Conservation (phyloP, 2,888 invertebrate genomes). For the Diarsia mendica region DNA sequence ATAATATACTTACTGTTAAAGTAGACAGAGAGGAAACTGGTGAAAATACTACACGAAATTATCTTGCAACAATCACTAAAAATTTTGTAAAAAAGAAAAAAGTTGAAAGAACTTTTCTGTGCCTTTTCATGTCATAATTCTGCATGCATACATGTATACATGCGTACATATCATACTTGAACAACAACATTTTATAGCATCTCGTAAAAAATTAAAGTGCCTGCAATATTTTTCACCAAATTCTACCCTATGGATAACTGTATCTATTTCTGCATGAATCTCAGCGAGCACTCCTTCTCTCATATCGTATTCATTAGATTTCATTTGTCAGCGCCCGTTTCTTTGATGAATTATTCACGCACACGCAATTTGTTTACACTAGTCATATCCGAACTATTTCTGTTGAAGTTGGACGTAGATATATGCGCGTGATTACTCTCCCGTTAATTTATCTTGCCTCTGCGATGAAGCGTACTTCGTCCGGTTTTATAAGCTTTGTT, state of each 20-base stretch:
- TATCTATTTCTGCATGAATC: slow-evolving; percentile 75
- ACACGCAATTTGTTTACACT: slow-evolving; percentile 85
- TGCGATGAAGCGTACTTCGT: slow-evolving; percentile 51
- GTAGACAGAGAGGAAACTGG: not conserved
- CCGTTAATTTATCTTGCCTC: slow-evolving; percentile 60
- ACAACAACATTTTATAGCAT: slow-evolving; percentile 46
- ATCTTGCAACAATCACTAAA: not conserved
- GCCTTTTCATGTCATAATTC: not conserved
- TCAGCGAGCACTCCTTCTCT: slow-evolving; percentile 76
- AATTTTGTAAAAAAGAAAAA: not conserved
- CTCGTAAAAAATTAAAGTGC: slow-evolving; percentile 60
- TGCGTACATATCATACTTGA: slow-evolving; percentile 4
- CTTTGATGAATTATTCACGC: slow-evolving; percentile 88
- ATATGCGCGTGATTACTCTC: slow-evolving; percentile 74
- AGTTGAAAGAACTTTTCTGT: not conserved
- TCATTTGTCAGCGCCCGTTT: slow-evolving; percentile 87
- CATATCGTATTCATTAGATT: slow-evolving; percentile 89
- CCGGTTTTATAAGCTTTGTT: slow-evolving; percentile 54
- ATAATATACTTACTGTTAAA: slow-evolving; percentile 2
- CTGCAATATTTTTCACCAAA: slow-evolving; percentile 64
- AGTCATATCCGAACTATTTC: slow-evolving; percentile 78
- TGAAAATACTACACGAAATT: not conserved
- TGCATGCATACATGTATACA: too few species aligned
- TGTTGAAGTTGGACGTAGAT: slow-evolving; percentile 72
- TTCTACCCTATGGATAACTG: slow-evolving; percentile 58